Base-by-base conservation (phyloP, 2,888 invertebrate genomes). In the Thysanoteuthis rhombus region DNA sequence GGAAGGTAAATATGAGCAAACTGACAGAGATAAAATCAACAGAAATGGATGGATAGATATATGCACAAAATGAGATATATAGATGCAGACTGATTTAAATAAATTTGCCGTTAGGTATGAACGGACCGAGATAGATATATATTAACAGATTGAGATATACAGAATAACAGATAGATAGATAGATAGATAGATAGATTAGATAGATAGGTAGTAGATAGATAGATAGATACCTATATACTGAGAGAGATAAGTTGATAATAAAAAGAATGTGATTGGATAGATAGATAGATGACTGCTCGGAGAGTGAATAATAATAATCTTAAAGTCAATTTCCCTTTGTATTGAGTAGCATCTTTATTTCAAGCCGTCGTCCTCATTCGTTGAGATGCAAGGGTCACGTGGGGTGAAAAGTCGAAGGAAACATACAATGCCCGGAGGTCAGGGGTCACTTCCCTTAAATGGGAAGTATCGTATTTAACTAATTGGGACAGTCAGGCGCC, bases 371-470 rank as follows among this genome's bases (percentile, higher is more conserved):
- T 75, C 75, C 75, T 75, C 16, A 10, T 75, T 75, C 75, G 75
- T n/a, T 19, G 75, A 75, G n/a, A 52, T 52, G 22, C 52, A 52
- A 52, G 52, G 52, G 75, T 75, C 75, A 75, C n/a, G 75, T n/a
- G 75, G 75, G 75, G 75, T 75, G 75, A 75, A 32, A n/a, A n/a
- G 75, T 75, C 75, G 75, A 75, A 75, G 75, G 75, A 75, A 75
- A 75, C 75, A 75, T 75, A 75, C 75, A 75, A 75, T 75, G 75
- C 75, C 75, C 75, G 75, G 75, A 75, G 75, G 75, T 75, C 75
- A 75, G n/a, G 10, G 75, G 75, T 75, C 75, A 75, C 75, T 75
- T 75, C 75, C 75, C 75, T n/a, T 75, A 75, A 75, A 75, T 75
- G n/a, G 75, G 75, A 75, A 75, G n/a, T 75, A n/a, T 75, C 75